A percentile compares a stretch with the other conserved stretches of the same genome.
phyloP scores from a whole-genome alignment of 2,113 vertebrate genomes.

The Gila orcuttii region DNA sequence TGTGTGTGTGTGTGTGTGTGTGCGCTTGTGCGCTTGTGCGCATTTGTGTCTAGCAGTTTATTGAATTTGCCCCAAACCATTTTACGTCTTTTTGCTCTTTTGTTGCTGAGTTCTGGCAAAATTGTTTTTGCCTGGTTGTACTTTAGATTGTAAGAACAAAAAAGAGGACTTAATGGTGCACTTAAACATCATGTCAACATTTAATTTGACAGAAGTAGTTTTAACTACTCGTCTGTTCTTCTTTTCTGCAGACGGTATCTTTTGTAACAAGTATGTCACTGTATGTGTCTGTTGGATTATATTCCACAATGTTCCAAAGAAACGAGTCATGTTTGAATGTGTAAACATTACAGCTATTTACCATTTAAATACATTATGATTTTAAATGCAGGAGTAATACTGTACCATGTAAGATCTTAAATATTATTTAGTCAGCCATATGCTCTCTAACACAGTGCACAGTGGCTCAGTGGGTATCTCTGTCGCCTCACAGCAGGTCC shows the following conservation, averaged over 20 bases:
- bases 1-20: neutral
- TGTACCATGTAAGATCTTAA: neutral
- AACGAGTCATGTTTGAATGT: neutral
- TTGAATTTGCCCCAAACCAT: neutral
- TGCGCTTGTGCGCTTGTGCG: neutral
- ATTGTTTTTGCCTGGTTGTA: neutral
- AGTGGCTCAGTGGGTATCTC: neutral
- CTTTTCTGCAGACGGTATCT: neutral
- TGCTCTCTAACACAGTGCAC: neutral
- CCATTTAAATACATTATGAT: neutral
- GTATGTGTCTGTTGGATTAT: constrained; percentile 11
- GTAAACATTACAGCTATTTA: constrained; percentile 16
- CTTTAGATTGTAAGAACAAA: neutral
- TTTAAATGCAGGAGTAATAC: neutral
- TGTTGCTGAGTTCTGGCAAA: neutral
- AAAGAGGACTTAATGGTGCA: neutral
- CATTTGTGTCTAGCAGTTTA: neutral
- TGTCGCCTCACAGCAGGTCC: neutral
- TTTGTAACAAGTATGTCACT: neutral
- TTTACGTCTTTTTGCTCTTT: neutral
- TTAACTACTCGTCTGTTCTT: constrained; percentile 6
- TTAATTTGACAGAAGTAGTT: neutral
- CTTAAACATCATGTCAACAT: constrained; percentile 1
- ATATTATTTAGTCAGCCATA: constrained; percentile 24
- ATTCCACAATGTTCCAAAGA: neutral